Evolutionary conservation across 2,797 vertebrate genomes (phyloP), one percentile per base, ranked within the genome.

Genomic region (Rhinoraja longicauda): DNA sequence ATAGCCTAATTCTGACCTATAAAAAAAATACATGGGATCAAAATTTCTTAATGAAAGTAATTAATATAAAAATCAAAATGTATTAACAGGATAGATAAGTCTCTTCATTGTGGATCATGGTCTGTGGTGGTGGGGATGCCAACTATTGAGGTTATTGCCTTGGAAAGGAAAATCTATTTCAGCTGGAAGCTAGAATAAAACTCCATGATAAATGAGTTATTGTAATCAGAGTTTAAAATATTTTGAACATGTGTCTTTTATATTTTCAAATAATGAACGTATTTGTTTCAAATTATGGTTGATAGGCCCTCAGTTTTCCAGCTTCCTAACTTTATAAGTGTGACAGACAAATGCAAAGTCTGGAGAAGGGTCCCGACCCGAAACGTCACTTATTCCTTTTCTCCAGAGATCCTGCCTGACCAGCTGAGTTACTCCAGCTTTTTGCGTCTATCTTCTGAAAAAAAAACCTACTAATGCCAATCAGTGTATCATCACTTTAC

Each of bases 1-100:
- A 45, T 45, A 45, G 45, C 45, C 45, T 45, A 45, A 45, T 2
- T 45, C 45, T 45, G 45, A 45, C 45, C 45, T 45, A 45, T 45
- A 45, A 45, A 45, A 45, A 13, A n/a, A 84, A 59, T 53, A 86
- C 10, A n/a, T 13, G 29, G 13, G 57, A 62, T 59, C 86, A 3
- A 86, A 59, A 62, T 86, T 86, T 36, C 59, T 90, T 21, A 24
- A 39, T 32, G 72, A 72, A 72, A 90, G 32, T 72, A 90, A 90
- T 70, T 90, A 5, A 64, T 72, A 2, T 24, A 90, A 24, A 39
- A 72, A 13, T 72, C 17, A 45, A 90, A 36, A 72, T 90, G 72
- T 36, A 26, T 26, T 70, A 70, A 72, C 36, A 72, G 24, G 19
- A 8, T 62, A 90, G 67, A 26, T 24, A 90, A 2, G 32, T 12